phyloP scores from a whole-genome alignment of 2,888 invertebrate genomes.

The Conomelus anceps region DNA sequence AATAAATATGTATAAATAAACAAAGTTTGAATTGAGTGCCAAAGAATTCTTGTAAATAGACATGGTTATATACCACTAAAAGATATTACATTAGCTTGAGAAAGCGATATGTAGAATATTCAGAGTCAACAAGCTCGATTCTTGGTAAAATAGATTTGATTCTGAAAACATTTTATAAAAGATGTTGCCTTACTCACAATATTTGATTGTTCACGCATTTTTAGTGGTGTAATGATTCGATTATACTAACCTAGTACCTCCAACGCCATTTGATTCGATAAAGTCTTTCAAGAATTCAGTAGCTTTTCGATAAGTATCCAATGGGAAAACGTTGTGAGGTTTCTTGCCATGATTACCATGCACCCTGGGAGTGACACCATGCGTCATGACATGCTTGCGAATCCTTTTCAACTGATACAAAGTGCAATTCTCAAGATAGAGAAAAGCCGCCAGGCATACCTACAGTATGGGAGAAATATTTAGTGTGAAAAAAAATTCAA shows the following conservation, averaged over 20 bases:
- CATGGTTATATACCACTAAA: too few species aligned
- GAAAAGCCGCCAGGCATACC: conserved; percentile 70
- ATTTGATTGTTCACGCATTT: neutral
- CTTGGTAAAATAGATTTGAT: too few species aligned
- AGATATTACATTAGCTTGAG: too few species aligned
- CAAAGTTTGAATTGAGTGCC: too few species aligned
- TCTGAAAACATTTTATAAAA: too few species aligned
- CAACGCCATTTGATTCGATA: conserved; percentile 51
- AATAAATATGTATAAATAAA: too few species aligned
- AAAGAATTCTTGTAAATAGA: too few species aligned
- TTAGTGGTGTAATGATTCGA: neutral
- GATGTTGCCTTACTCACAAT: too few species aligned
- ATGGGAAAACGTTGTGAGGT: conserved; percentile 70
- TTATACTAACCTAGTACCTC: neutral
- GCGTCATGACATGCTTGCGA: conserved; percentile 69
- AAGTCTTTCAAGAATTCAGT: conserved; percentile 69
- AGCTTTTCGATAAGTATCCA: conserved; percentile 71
- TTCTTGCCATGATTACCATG: conserved; percentile 75
- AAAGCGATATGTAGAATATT: too few species aligned
- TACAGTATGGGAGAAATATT: conserved; percentile 38
- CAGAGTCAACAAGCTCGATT: neutral
- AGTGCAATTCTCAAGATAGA: conserved; percentile 72
- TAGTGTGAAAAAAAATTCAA: too few species aligned
- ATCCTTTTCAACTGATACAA: conserved; percentile 72
- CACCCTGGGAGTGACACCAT: conserved; percentile 69